Conservation (phyloP, 2,888 invertebrate genomes). For the Microplitis manilae region DNA sequence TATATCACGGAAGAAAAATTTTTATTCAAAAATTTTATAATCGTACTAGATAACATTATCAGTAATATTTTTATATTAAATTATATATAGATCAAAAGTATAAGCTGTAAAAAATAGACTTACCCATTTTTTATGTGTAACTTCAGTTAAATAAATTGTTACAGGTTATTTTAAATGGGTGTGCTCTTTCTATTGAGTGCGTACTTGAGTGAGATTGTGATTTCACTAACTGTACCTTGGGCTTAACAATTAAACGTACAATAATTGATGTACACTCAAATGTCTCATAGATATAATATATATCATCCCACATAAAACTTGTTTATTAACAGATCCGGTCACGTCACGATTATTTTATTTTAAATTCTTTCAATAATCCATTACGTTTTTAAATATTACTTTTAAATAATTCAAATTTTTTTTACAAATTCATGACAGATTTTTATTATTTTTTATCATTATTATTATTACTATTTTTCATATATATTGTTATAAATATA, state of each 20-base stretch:
- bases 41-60: not conserved
- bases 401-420: not conserved
- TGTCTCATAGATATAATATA: constrained; percentile 44
- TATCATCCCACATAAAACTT: constrained; percentile 54
- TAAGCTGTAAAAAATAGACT: constrained; percentile 29
- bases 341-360: constrained; percentile 20
- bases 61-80: not conserved
- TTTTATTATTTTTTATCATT: not conserved
- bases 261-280: constrained; percentile 53
- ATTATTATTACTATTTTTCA: not conserved
- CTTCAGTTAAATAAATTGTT: constrained; percentile 40
- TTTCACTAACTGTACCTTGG: not conserved
- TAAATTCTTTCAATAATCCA: not conserved
- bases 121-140: constrained; percentile 51
- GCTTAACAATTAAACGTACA: constrained; percentile 49
- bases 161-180: constrained; percentile 42
- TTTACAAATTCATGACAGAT: not conserved
- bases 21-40: not conserved
- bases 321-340: not conserved
- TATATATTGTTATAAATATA: not conserved
- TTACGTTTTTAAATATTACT: not conserved
- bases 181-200: constrained; percentile 40
- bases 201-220: constrained; percentile 42
- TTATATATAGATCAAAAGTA: not conserved
- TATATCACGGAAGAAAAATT: constrained; percentile 31